Percentiles rank a stretch among this genome's conserved stretches.
These are phyloP conservation scores for Cyanocitta stelleri DNA, from an alignment of 2,113 vertebrate species.

Conservation along the genomic window DNA sequence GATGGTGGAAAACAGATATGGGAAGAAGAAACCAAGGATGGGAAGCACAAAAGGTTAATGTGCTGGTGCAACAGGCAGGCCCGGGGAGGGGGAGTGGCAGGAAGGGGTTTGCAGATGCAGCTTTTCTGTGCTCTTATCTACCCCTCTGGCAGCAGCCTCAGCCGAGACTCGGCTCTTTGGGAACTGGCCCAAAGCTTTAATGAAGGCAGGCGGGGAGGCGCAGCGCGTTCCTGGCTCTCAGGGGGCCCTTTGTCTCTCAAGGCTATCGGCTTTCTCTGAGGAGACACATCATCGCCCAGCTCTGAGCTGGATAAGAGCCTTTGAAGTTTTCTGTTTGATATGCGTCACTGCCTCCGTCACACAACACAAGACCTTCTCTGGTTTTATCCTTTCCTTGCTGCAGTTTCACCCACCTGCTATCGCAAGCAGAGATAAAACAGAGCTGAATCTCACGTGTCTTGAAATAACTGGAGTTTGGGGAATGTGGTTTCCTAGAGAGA, in stretches of 20 bases:
- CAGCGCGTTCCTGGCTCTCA: not conserved
- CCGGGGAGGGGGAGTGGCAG: not conserved
- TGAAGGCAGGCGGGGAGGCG: not conserved
- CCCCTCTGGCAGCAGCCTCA: not conserved
- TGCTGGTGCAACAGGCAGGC: not conserved
- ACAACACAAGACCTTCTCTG: not conserved
- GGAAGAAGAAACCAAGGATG: not conserved
- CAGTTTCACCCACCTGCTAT: slow-evolving; percentile 15
- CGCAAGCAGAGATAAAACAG: not conserved
- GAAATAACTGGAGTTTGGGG: not conserved
- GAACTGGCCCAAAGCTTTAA: slow-evolving; percentile 1
- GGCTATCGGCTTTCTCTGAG: not conserved
- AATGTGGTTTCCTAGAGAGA: not conserved
- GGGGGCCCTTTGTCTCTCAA: not conserved
- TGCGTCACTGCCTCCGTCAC: not conserved
- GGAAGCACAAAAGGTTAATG: not conserved
- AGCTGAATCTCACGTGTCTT: not conserved
- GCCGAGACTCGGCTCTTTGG: not conserved
- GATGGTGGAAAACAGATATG: not conserved
- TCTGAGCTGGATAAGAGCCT: slow-evolving; percentile 16
- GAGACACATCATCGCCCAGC: slow-evolving; percentile 43
- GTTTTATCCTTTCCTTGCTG: not conserved
- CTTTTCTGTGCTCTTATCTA: not conserved
- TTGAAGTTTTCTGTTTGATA: slow-evolving; percentile 51
- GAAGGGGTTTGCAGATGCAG: not conserved